Evolutionary conservation across 2,113 vertebrate species (phyloP).

Genomic region (Jaculus jaculus): DNA sequence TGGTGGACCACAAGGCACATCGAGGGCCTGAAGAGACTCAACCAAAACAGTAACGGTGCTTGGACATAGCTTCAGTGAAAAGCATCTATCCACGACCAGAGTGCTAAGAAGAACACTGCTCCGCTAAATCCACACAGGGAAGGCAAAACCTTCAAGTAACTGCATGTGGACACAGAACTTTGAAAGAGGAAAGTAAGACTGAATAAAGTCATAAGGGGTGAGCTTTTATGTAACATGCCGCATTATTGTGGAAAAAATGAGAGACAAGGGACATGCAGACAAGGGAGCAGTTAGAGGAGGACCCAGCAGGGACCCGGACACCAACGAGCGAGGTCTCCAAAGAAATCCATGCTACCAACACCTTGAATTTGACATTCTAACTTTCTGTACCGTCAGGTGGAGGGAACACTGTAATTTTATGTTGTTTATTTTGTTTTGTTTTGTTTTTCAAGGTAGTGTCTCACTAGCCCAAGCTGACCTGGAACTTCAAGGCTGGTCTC

Average conservation of each 20-base stretch:
- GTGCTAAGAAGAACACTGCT: no score
- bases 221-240: background rate
- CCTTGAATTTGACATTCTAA: background rate
- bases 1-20: background rate
- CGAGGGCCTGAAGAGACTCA: background rate
- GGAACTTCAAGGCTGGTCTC: no score
- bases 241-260: background rate
- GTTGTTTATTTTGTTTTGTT: no score
- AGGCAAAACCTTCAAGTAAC: background rate
- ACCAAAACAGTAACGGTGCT: background rate
- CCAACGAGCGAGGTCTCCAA: background rate
- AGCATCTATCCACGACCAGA: no score
- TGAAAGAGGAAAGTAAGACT: background rate
- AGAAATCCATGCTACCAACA: background rate
- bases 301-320: background rate
- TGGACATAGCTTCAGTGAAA: no score
- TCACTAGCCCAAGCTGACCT: no score
- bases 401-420: no score
- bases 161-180: background rate
- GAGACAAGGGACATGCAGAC: background rate
- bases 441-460: no score
- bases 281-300: no score
- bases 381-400: no score
- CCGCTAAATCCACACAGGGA: background rate
- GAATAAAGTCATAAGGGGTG: background rate